phyloP scores from a whole-genome alignment of 1,140 invertebrate species.

The Pachypeltis micranthus region DNA sequence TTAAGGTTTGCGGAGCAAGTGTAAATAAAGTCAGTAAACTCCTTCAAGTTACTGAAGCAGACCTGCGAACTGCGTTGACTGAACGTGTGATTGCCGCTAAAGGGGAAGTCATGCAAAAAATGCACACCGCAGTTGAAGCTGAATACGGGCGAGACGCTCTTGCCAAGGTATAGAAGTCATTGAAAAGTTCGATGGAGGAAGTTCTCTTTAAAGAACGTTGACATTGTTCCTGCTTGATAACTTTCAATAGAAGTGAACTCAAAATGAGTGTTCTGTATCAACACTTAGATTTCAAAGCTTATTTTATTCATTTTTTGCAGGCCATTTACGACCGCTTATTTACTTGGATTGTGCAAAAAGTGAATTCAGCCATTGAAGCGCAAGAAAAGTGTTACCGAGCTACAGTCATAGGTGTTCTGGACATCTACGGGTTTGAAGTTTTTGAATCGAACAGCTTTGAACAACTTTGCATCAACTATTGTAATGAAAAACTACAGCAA shows the following conservation, averaged over 20 bases:
- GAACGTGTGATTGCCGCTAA: slow-evolving; percentile 83
- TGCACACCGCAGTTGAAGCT: slow-evolving; percentile 71
- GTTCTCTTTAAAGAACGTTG: slow-evolving; percentile 14
- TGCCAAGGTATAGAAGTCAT: slow-evolving; percentile 76
- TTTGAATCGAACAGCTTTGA: slow-evolving; percentile 92
- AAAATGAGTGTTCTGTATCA: neutral
- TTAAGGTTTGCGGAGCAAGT: slow-evolving; percentile 10
- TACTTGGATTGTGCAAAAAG: slow-evolving; percentile 78
- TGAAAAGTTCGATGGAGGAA: too few species aligned
- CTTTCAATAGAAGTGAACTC: neutral
- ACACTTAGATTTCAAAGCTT: neutral
- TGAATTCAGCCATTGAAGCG: slow-evolving; percentile 68
- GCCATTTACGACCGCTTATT: slow-evolving; percentile 87
- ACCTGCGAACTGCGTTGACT: slow-evolving; percentile 64
- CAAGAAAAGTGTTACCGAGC: slow-evolving; percentile 40
- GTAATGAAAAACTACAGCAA: slow-evolving; percentile 93
- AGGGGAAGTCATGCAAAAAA: slow-evolving; percentile 88
- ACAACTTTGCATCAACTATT: slow-evolving; percentile 95
- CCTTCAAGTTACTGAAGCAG: slow-evolving; percentile 56
- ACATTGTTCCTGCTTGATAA: neutral
- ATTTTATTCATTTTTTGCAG: slow-evolving; percentile 35
- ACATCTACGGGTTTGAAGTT: slow-evolving; percentile 97
- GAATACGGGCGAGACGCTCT: slow-evolving; percentile 85
- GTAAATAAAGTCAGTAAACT: slow-evolving; percentile 52
- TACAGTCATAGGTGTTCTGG: slow-evolving; percentile 86